Conservation (phyloP, 2,888 invertebrate genomes). For the Cyclophora punctaria region DNA sequence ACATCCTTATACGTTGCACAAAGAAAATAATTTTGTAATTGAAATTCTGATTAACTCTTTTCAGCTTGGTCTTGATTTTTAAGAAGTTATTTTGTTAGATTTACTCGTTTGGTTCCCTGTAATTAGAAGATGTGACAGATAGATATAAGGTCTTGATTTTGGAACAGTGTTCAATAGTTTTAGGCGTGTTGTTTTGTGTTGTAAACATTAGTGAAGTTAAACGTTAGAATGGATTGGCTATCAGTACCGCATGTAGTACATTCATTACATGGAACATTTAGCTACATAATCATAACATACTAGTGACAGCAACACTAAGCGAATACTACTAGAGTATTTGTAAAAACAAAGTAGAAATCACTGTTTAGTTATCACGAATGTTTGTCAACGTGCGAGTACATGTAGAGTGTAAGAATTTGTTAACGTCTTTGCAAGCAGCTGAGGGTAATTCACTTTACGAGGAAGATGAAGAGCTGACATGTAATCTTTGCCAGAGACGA, state of each 20-base stretch:
- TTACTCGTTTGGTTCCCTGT: no score
- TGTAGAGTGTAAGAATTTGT: conserved; percentile 64
- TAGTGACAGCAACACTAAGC: conserved; percentile 9
- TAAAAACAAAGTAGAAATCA: conserved; percentile 4
- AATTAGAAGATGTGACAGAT: background rate
- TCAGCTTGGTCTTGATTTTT: conserved; percentile 76
- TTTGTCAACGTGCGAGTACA: conserved; percentile 16
- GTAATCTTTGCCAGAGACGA: conserved; percentile 85
- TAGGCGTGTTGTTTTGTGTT: conserved; percentile 19
- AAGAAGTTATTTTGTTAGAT: conserved; percentile 42
- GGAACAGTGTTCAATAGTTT: conserved; percentile 9
- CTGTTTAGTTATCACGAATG: conserved; percentile 2
- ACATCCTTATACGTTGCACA: conserved; percentile 67
- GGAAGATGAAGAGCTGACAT: conserved; percentile 80
- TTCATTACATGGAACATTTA: conserved; percentile 17
- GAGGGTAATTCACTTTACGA: conserved; percentile 77
- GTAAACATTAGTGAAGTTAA: conserved; percentile 16
- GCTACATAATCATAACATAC: conserved; percentile 5
- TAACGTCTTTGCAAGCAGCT: conserved; percentile 80
- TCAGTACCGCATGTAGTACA: conserved; percentile 29
- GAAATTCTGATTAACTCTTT: conserved; percentile 75
- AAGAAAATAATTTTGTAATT: conserved; percentile 51
- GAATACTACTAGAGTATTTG: no score
- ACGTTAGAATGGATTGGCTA: conserved; percentile 28
- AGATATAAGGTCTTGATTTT: background rate